Conservation (phyloP, 2,888 invertebrate genomes). For the Hedychridium roseum region DNA sequence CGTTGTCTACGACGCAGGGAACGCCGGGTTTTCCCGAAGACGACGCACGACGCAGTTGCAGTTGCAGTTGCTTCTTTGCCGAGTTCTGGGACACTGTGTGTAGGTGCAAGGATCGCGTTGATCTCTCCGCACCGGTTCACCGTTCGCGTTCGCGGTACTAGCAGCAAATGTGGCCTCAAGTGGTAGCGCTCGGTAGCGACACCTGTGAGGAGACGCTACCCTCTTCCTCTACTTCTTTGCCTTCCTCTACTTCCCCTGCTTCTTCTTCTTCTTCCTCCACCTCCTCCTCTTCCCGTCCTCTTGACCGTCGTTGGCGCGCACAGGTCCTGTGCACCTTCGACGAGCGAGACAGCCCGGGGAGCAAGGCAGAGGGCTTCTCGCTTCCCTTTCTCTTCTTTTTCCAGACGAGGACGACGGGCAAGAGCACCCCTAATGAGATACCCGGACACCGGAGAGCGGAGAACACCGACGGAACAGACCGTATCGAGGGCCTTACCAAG, state of each 20-base stretch:
- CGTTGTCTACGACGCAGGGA: no score
- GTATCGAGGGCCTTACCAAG: background rate
- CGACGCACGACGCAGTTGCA: no score
- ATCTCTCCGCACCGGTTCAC: constrained; percentile 44
- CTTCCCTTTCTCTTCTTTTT: constrained; percentile 19
- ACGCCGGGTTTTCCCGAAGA: no score
- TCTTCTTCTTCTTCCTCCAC: constrained; percentile 4
- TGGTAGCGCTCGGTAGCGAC: constrained; percentile 47
- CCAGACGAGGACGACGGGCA: constrained; percentile 7
- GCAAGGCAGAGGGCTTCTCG: no score
- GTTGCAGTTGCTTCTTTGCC: no score
- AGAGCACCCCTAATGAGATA: constrained; percentile 23
- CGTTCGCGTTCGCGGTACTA: constrained; percentile 47
- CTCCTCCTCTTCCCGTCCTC: constrained; percentile 13
- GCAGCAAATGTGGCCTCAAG: constrained; percentile 43
- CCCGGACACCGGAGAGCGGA: constrained; percentile 5
- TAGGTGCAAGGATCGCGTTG: constrained; percentile 28
- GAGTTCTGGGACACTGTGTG: no score
- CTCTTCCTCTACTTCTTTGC: constrained; percentile 41
- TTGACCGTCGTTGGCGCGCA: constrained; percentile 9
- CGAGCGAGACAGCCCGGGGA: no score
- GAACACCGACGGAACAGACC: background rate
- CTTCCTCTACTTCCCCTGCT: constrained; percentile 18
- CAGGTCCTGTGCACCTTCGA: no score
- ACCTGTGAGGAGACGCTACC: constrained; percentile 47